Conservation (phyloP, 2,888 invertebrate genomes). For the Ophion ventricosus region DNA sequence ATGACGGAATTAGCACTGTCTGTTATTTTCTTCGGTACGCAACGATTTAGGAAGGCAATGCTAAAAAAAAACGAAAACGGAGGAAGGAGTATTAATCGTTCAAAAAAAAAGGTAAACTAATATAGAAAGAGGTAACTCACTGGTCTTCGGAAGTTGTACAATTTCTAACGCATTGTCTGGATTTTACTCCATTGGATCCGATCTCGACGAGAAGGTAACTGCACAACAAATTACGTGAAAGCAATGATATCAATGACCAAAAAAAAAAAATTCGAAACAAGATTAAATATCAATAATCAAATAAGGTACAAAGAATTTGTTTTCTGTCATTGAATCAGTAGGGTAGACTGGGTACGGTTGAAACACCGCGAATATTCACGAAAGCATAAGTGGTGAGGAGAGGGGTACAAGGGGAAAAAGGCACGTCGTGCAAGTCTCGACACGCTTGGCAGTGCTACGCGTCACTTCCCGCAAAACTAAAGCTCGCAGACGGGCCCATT, state of each 20-base stretch:
- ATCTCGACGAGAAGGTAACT: slow-evolving; percentile 73
- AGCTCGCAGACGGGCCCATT: too few relatives aligned
- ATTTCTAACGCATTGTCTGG: slow-evolving; percentile 78
- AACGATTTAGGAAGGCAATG: slow-evolving; percentile 84
- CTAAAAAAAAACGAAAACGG: slow-evolving; percentile 75
- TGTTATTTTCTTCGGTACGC: slow-evolving; percentile 83
- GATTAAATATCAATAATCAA: neutral
- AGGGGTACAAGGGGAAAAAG: too few relatives aligned
- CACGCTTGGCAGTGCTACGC: too few relatives aligned
- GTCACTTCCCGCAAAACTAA: too few relatives aligned
- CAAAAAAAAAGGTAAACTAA: neutral
- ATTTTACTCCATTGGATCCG: slow-evolving; percentile 70
- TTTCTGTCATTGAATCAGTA: too few relatives aligned
- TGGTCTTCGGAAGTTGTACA: slow-evolving; percentile 76
- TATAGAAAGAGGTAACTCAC: slow-evolving; percentile 68
- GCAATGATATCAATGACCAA: neutral
- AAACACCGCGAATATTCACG: too few relatives aligned
- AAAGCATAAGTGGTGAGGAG: too few relatives aligned
- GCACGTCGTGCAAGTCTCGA: too few relatives aligned
- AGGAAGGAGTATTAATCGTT: neutral
- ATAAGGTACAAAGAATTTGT: neutral
- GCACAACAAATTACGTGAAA: neutral
- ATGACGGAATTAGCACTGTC: slow-evolving; percentile 83
- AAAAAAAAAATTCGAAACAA: neutral
- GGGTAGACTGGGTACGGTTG: too few relatives aligned